phyloP scores from a whole-genome alignment of 2,888 invertebrate genomes.

The Tenthredo mesomela region DNA sequence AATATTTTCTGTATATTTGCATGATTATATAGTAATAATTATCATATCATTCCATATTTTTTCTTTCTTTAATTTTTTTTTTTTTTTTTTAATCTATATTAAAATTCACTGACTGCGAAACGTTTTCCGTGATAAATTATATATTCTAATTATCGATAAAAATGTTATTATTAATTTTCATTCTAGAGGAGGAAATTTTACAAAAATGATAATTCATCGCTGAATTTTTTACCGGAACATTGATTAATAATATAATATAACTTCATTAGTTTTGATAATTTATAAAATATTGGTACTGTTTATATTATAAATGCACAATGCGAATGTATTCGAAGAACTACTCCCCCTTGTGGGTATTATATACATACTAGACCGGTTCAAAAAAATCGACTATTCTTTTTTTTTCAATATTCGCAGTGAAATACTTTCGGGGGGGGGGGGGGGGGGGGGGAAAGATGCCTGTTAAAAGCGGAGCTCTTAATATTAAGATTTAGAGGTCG shows the following conservation, averaged over 20 bases:
- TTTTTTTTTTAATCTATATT: neutral
- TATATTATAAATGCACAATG: slow-evolving; percentile 9
- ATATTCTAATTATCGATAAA: neutral
- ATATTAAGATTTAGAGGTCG: too few species aligned
- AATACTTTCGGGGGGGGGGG: too few species aligned
- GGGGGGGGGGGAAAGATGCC: too few species aligned
- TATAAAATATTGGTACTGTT: slow-evolving; percentile 4
- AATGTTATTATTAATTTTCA: neutral
- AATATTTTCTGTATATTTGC: neutral
- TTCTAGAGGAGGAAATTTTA: too few species aligned
- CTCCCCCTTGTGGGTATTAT: neutral
- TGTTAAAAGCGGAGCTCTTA: too few species aligned
- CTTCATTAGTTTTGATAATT: neutral
- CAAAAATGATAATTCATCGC: too few species aligned
- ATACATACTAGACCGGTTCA: too few species aligned
- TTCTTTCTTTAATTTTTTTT: neutral
- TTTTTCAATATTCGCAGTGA: too few species aligned
- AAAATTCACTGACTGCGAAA: neutral
- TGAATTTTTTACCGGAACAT: neutral
- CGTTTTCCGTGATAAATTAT: neutral
- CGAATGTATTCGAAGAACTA: slow-evolving; percentile 12
- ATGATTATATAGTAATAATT: slow-evolving; percentile 14
- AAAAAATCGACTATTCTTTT: too few species aligned
- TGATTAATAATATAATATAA: neutral
- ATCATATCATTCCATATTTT: slow-evolving; percentile 18